Conservation (phyloP, 1,140 invertebrate genomes). For the Aphelenchoides avenae region DNA sequence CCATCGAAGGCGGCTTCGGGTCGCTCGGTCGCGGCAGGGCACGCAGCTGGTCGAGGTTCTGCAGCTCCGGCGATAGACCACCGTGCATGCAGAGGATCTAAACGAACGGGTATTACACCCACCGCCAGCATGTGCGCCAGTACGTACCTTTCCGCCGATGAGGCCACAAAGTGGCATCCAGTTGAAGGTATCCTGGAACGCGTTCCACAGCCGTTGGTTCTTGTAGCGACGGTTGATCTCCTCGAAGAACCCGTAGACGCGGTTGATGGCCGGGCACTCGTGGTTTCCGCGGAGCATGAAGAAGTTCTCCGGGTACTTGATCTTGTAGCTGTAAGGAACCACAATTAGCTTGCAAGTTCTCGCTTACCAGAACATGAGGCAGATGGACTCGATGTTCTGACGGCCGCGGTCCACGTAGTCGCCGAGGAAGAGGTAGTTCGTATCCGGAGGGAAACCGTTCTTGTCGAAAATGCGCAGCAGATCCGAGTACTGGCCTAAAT, state of each 20-base stretch:
- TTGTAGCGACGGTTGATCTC: constrained; percentile 22
- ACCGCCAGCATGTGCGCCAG: too few species aligned
- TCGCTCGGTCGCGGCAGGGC: constrained; percentile 65
- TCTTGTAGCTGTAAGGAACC: too few species aligned
- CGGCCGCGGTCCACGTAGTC: not conserved
- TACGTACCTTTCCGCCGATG: constrained; percentile 73
- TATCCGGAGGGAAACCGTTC: constrained; percentile 28
- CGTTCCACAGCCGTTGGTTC: constrained; percentile 8
- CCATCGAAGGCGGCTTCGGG: constrained; percentile 65
- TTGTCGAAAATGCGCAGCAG: constrained; percentile 30
- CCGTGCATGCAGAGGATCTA: constrained; percentile 77
- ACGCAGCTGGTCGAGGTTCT: constrained; percentile 65
- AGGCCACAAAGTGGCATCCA: constrained; percentile 68
- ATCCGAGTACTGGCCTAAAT: constrained; percentile 98
- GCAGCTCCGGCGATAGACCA: constrained; percentile 66
- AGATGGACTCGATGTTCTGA: too few species aligned
- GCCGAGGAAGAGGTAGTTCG: constrained; percentile 33
- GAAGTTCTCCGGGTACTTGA: constrained; percentile 19
- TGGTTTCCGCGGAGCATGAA: constrained; percentile 65
- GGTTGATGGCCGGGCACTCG: constrained; percentile 68
- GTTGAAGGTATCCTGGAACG: constrained; percentile 62
- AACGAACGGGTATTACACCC: not conserved
- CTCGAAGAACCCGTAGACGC: constrained; percentile 38
- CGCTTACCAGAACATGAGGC: too few species aligned
- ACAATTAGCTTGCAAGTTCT: too few species aligned